Percentiles rank a stretch among this genome's conserved stretches.
phyloP scores from a whole-genome alignment of 2,797 vertebrate genomes.

The Paramormyrops hopkinsi region DNA sequence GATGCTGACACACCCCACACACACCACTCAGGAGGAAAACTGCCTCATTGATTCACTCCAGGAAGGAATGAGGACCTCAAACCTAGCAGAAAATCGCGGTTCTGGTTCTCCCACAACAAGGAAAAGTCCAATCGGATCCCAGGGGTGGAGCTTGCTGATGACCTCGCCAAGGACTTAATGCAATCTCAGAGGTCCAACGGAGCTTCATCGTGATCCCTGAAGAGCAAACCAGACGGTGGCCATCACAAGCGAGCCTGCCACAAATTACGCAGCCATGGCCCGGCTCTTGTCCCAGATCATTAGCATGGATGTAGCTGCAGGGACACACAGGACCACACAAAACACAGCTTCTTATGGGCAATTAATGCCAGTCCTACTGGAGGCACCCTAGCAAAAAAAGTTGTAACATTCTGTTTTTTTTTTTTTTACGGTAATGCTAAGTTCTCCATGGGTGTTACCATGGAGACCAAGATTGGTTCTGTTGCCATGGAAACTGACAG shows the following conservation, averaged over 20 bases:
- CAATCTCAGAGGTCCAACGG: background rate
- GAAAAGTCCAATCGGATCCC: background rate
- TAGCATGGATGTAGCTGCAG: background rate
- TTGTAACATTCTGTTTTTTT: background rate
- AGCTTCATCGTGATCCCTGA: background rate
- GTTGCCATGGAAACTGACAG: conserved; percentile 69
- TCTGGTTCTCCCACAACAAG: background rate
- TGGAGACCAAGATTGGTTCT: conserved; percentile 63
- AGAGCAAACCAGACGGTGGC: background rate
- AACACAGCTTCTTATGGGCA: background rate
- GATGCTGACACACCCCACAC: background rate
- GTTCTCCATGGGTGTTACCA: conserved; percentile 63
- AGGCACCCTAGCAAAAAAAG: conserved; percentile 4
- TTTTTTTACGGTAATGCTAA: conserved; percentile 30
- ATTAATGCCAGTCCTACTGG: background rate
- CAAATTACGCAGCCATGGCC: background rate
- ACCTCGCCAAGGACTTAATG: background rate
- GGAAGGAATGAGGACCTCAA: background rate
- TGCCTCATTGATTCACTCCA: background rate
- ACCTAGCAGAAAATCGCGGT: background rate
- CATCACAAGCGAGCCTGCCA: background rate
- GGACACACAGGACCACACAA: background rate
- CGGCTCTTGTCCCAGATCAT: background rate
- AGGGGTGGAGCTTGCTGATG: background rate
- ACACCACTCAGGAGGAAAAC: background rate